Percentiles rank a stretch among this genome's conserved stretches.
phyloP scores from a whole-genome alignment of 2,888 invertebrate genomes.

The Crepidodera aurea region DNA sequence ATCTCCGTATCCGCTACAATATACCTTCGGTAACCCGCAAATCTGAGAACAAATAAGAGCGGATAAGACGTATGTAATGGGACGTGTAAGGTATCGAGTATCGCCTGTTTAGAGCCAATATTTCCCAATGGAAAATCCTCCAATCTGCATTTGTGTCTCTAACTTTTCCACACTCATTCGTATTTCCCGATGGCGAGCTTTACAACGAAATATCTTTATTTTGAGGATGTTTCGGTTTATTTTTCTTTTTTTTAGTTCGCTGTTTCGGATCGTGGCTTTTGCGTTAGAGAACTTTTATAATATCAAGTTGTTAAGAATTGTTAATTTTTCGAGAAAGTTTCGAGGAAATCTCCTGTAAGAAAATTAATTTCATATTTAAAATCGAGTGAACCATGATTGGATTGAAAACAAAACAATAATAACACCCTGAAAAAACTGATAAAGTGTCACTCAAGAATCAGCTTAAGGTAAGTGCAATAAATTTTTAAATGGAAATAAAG shows the following conservation, averaged over 20 bases:
- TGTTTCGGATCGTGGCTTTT: too few relatives aligned
- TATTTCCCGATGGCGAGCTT: conserved; percentile 51
- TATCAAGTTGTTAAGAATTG: too few relatives aligned
- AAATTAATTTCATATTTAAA: too few relatives aligned
- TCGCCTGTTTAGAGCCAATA: conserved; percentile 46
- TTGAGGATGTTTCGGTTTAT: not conserved
- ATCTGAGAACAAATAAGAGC: conserved; percentile 25
- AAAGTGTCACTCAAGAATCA: too few relatives aligned
- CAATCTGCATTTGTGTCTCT: conserved; percentile 54
- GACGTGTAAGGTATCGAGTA: conserved; percentile 33
- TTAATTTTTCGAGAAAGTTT: too few relatives aligned
- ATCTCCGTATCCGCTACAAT: not conserved
- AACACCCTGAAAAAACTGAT: too few relatives aligned
- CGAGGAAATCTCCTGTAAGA: too few relatives aligned
- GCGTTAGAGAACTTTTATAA: too few relatives aligned
- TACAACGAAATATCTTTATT: conserved; percentile 25
- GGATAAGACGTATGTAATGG: conserved; percentile 31
- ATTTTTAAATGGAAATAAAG: too few relatives aligned
- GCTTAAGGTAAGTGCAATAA: too few relatives aligned
- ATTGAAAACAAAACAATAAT: too few relatives aligned
- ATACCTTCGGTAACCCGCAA: conserved; percentile 1
- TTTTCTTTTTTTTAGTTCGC: not conserved
- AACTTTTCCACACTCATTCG: conserved; percentile 55
- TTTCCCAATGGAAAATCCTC: conserved; percentile 52
- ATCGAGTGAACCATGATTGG: too few relatives aligned